Evolutionary conservation across 2,888 invertebrate species (phyloP).

Genomic region (Drosophila peninsularis): DNA sequence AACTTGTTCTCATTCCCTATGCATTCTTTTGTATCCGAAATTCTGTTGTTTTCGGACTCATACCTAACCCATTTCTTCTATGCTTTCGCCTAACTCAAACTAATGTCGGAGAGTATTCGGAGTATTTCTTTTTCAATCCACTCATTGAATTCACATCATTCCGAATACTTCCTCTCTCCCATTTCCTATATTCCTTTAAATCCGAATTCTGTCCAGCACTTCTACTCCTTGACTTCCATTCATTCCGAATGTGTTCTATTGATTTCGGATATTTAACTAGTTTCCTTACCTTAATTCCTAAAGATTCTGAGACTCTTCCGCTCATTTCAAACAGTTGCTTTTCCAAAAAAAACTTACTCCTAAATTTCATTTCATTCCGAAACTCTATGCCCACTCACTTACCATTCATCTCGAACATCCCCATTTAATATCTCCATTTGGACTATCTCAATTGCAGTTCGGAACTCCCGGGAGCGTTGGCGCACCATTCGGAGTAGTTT

Average conservation of each 20-base stretch:
- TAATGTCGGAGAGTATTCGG: too few relatives aligned
- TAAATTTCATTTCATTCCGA: not conserved
- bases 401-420: not conserved
- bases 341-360: not conserved
- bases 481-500: constrained; percentile 82
- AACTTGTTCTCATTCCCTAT: too few relatives aligned
- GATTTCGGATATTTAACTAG: not conserved
- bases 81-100: too few relatives aligned
- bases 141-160: too few relatives aligned
- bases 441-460: constrained; percentile 62
- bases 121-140: too few relatives aligned
- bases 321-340: not conserved
- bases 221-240: not conserved
- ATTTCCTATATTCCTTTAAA: too few relatives aligned
- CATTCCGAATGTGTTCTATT: not conserved
- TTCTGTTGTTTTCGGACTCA: too few relatives aligned
- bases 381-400: not conserved
- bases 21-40: too few relatives aligned
- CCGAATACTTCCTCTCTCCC: too few relatives aligned
- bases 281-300: not conserved
- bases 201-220: not conserved
- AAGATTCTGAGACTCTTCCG: not conserved
- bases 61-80: too few relatives aligned
- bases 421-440: not conserved
- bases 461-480: constrained; percentile 82